Percentiles rank a stretch among this genome's conserved stretches.
phyloP scores from a whole-genome alignment of 23 tunicate species.

The Halocynthia aurantium region DNA sequence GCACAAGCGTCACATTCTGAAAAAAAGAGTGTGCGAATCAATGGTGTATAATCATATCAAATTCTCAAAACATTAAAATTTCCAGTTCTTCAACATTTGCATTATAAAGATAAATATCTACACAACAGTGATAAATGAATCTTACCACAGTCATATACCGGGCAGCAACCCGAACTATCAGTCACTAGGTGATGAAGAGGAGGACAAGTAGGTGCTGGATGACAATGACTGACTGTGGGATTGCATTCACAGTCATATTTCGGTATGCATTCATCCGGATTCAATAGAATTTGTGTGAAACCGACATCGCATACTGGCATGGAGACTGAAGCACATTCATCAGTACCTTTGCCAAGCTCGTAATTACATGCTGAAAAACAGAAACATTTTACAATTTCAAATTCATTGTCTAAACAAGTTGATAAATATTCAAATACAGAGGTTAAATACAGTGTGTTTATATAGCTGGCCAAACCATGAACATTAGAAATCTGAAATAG shows the following conservation, averaged over 20 bases:
- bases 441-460: neutral
- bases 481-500: too few relatives aligned
- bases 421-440: too few relatives aligned
- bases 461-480: too few relatives aligned
- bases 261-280: constrained; percentile 78
- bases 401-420: too few relatives aligned
- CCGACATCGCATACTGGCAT: constrained; percentile 78
- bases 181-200: constrained; percentile 45
- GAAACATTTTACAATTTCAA: neutral
- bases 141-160: constrained; percentile 71
- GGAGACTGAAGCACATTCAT: constrained; percentile 49
- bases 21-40: neutral
- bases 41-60: neutral
- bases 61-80: too few relatives aligned
- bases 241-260: constrained; percentile 68
- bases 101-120: too few relatives aligned
- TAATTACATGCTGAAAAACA: constrained; percentile 72
- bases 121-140: neutral
- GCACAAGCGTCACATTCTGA: constrained; percentile 55
- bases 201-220: constrained; percentile 50
- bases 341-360: constrained; percentile 56
- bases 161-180: constrained; percentile 74
- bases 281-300: constrained; percentile 39
- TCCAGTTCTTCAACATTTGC: too few relatives aligned
- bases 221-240: constrained; percentile 55